Base-by-base conservation (phyloP, 1,140 invertebrate genomes). In the Globodera ellingtonae region DNA sequence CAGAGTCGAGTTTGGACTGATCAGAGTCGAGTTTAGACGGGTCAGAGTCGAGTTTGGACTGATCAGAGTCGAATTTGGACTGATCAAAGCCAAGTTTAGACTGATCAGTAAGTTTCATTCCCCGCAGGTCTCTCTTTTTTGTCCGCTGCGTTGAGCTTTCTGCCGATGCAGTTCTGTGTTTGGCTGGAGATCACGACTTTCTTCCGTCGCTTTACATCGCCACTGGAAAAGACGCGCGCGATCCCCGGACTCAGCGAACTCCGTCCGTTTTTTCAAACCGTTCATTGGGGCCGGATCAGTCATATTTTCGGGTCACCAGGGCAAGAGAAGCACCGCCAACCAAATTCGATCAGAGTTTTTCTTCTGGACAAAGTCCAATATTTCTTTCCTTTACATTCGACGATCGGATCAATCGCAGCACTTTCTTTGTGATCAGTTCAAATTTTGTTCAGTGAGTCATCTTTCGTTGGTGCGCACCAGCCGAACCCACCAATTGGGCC, bases 141-240 rank as follows among this genome's bases (percentile, higher is more conserved):
- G n/a, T 62, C 71, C 24, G 73, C 81, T 6, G 81, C 81, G 21
- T 66, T 82, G 15, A 83, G 81, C 69, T 82, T 82, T 65, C 46
- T 82, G 56, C 81, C 81, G n/a, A 69, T 82, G 24, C 81, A 82
- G 72, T 15, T 82, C 21, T 82, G 81, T 65, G 81, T 84, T 13
- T 82, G 80, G 50, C 73, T 82, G 8, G 80, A 82, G 78, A 69
- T 79, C 35, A 74, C 72, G 15, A 44, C 70, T 6, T 82, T 75
- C 67, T 82, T 82, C 50, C 46, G 48, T 35, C 82, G 81, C 7
- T 84, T 50, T 65, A 67, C 78, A 15, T 44, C 69, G 35, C 81
- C 81, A 2, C 13, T 69, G 44, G 81, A 82, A 47, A 84, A 65
- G 47, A 70, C 83, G 21, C 35, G 52, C 7, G 72, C 79, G 10